phyloP scores from a whole-genome alignment of 2,888 invertebrate genomes.

The Nomada lathburiana region DNA sequence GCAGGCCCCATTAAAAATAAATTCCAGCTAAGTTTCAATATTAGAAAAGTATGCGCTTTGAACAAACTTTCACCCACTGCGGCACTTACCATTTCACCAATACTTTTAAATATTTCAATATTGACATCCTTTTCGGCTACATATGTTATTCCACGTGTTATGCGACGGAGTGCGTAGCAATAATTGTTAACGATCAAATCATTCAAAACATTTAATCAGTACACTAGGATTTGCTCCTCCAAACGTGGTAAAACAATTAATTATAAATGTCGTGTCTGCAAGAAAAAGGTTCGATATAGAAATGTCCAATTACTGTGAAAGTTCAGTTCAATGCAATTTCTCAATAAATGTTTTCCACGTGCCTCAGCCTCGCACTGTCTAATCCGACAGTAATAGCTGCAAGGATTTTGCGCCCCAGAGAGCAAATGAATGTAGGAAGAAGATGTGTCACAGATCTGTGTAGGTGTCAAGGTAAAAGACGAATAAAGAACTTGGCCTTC shows the following conservation, averaged over 20 bases:
- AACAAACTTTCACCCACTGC: background rate
- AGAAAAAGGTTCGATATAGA: background rate
- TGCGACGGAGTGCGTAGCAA: background rate
- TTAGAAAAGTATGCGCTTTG: background rate
- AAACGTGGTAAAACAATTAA: too few species aligned
- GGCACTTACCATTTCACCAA: background rate
- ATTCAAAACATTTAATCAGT: background rate
- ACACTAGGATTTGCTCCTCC: too few species aligned
- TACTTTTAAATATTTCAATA: slow-evolving; percentile 6
- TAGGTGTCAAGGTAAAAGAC: slow-evolving; percentile 35
- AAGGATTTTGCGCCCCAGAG: slow-evolving; percentile 29
- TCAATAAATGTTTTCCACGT: too few species aligned
- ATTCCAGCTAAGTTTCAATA: too few species aligned
- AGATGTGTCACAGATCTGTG: slow-evolving; percentile 52
- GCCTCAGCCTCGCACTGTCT: slow-evolving; percentile 3
- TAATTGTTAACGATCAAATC: background rate
- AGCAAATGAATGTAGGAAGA: slow-evolving; percentile 46
- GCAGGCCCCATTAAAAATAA: background rate
- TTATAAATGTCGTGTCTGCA: too few species aligned
- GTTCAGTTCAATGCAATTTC: too few species aligned
- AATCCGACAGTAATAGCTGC: slow-evolving; percentile 55
- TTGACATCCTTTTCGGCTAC: background rate
- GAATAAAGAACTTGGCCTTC: slow-evolving; percentile 59
- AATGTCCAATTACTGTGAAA: background rate
- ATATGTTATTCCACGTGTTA: background rate